Percentiles rank a stretch among this genome's conserved stretches.
phyloP scores from a whole-genome alignment of 2,888 invertebrate species.

The Oligia fasciuncula region DNA sequence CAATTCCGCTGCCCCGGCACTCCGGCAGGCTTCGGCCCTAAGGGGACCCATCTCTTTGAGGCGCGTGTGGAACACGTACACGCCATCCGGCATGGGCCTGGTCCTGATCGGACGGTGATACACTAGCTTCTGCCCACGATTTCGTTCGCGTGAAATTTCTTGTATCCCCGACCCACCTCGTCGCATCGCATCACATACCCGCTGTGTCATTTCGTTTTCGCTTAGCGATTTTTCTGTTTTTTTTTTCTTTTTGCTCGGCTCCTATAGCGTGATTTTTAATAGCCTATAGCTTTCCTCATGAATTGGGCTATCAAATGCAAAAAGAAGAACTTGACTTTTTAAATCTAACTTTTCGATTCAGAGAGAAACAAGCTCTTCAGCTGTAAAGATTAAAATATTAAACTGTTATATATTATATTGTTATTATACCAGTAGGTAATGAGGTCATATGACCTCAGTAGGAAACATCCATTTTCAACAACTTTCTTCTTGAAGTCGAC shows the following conservation, averaged over 20 bases:
- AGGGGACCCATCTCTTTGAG: too few relatives aligned
- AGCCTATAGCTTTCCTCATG: not conserved
- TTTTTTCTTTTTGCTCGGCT: not conserved
- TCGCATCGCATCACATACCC: not conserved
- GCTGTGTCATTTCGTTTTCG: not conserved
- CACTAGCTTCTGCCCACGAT: too few relatives aligned
- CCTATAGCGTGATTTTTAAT: not conserved
- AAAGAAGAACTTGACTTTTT: too few relatives aligned
- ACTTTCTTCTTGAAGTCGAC: not conserved
- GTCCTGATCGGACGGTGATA: not conserved
- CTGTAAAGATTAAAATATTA: not conserved
- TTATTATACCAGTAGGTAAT: not conserved
- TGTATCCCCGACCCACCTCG: not conserved
- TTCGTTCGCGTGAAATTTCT: not conserved
- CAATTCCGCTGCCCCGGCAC: too few relatives aligned
- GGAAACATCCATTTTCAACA: not conserved
- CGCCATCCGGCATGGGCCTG: too few relatives aligned
- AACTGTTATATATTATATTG: not conserved
- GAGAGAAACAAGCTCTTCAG: too few relatives aligned
- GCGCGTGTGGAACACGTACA: too few relatives aligned
- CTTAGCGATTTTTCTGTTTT: not conserved
- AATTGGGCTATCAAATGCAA: not conserved
- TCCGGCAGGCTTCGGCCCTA: too few relatives aligned
- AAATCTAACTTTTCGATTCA: too few relatives aligned
- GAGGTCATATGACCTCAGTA: not conserved